Evolutionary conservation across 2,888 invertebrate species (phyloP).

Genomic region (Cinara cedri): DNA sequence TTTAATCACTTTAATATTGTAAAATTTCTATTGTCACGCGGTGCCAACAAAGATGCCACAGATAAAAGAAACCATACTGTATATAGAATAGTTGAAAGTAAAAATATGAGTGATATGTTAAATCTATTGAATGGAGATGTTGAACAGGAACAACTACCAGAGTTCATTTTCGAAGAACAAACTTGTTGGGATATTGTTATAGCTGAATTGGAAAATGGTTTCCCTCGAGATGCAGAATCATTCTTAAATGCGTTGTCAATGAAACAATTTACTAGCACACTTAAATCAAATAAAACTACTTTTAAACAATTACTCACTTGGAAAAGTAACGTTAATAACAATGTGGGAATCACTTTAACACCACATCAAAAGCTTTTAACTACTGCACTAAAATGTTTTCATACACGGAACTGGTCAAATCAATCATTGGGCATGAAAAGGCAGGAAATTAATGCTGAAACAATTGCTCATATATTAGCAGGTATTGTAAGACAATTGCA

Average conservation of each 20-base stretch:
- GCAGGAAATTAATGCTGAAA: constrained; percentile 5
- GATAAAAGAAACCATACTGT: constrained; percentile 5
- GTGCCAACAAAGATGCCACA: constrained; percentile 11
- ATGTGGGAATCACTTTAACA: constrained; percentile 27
- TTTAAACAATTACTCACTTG: constrained; percentile 37
- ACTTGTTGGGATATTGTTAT: constrained; percentile 39
- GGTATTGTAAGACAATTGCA: constrained; percentile 33
- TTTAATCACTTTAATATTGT: constrained; percentile 12
- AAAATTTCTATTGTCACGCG: constrained; percentile 30
- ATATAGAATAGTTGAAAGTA: constrained; percentile 35
- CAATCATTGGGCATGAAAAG: constrained; percentile 1
- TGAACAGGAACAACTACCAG: not conserved
- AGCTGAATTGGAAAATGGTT: constrained; percentile 41
- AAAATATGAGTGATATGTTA: constrained; percentile 37
- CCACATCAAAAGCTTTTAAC: constrained; percentile 35
- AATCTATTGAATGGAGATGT: not conserved
- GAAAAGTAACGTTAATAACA: not conserved
- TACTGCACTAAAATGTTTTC: constrained; percentile 35
- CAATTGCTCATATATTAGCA: constrained; percentile 17
- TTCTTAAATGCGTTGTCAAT: constrained; percentile 47
- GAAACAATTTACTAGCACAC: constrained; percentile 4
- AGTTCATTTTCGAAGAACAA: not conserved
- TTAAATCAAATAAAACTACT: constrained; percentile 17
- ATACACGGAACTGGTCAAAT: constrained; percentile 4
- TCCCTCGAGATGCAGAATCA: constrained; percentile 9